Evolutionary conservation across 2,888 invertebrate species (phyloP), one percentile per base, ranked within the genome.

Genomic region (Amphimallon solstitiale): DNA sequence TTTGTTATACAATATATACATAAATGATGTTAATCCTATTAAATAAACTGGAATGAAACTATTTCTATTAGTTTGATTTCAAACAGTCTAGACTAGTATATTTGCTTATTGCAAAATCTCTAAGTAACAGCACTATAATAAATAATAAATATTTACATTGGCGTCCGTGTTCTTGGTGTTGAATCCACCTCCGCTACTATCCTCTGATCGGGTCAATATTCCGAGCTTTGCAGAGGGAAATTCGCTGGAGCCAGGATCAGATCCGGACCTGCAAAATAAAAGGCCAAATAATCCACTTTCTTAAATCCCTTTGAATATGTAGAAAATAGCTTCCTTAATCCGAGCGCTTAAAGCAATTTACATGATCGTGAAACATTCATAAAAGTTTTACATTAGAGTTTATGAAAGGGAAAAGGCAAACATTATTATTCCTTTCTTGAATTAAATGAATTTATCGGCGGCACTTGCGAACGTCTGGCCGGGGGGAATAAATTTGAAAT

Each of bases 261-360:
- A 71, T 82, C 82, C 35, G 82, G 82, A 65, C 81, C 82, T 82
- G 78, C 23, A 81, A 80, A 72, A 75, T 73, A 77, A 75, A 76
- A 75, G 63, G 40, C 10, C 48, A 54, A 54, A 69, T 65, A 67
- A 71, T 70, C 69, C 69, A 71, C 64, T 69, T 69, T 67, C 65
- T 68, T 68, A 63, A 66, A 68, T 66, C 54, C 67, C 65, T 34
- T 61, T 63, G 68, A 67, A 68, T 65, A 69, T 68, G 66, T 51
- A 66, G 63, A 64, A 61, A 70, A 67, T 70, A 45, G 63, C 61
- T 63, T 63, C 63, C 67, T 63, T 66, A 68, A 68, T 66, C 68
- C 45, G 46, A 43, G 37, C 63, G 59, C 68, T 67, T 54, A 68
- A 21, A 34, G 49, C 65, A 56, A 65, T 65, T 60, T 65, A 60